These are phyloP conservation scores for Pogona vitticeps DNA, from an alignment of 2,113 vertebrate species.

Conservation along the genomic window DNA sequence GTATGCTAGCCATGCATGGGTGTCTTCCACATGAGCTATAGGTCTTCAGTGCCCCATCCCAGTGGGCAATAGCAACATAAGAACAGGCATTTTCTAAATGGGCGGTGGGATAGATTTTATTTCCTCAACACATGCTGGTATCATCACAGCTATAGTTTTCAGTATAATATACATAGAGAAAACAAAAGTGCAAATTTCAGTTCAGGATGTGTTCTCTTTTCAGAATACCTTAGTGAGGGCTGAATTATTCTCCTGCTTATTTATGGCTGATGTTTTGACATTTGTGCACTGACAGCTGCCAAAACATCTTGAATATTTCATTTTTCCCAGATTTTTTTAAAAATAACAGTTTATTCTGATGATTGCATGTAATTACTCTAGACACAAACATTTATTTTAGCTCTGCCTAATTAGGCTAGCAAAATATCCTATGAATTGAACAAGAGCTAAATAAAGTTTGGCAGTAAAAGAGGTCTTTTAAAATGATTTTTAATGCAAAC, in stretches of 20 bases:
- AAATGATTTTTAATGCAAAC: too few relatives aligned
- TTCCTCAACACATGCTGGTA: neutral
- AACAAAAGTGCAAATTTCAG: conserved; percentile 1
- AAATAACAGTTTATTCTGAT: conserved; percentile 46
- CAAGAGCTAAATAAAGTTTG: neutral
- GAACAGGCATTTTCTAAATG: neutral
- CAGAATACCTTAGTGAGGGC: conserved; percentile 26
- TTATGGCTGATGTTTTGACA: conserved; percentile 62
- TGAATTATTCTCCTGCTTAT: conserved; percentile 31
- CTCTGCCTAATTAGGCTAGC: neutral
- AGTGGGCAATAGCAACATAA: neutral
- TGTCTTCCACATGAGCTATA: too few relatives aligned
- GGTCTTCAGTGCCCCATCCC: too few relatives aligned
- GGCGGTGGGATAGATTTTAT: neutral
- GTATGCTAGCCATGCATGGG: too few relatives aligned
- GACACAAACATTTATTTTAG: conserved; percentile 29
- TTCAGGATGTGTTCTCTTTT: neutral
- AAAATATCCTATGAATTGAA: neutral
- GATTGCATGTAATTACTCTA: conserved; percentile 45
- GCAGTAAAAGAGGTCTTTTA: neutral
- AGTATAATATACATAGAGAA: neutral
- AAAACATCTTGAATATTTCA: conserved; percentile 53
- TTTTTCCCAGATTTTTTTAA: conserved; percentile 42
- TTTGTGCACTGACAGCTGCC: conserved; percentile 52
- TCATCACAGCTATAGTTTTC: neutral